Evolutionary conservation across 2,113 vertebrate species (phyloP), one percentile per base, ranked within the genome.

Genomic region (Aptenodytes patagonicus): DNA sequence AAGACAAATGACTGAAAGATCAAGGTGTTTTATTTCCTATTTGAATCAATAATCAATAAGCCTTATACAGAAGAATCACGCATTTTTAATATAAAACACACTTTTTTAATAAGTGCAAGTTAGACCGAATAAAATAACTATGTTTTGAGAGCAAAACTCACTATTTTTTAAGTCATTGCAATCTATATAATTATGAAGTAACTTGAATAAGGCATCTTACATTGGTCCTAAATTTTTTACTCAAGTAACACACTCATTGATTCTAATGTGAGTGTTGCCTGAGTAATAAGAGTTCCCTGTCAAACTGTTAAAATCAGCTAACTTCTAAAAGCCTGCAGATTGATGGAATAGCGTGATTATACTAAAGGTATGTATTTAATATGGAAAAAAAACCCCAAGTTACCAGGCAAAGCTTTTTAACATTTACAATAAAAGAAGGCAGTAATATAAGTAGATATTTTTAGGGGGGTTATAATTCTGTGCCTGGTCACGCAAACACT

Each of bases 1-100:
- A 49, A 77, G 95, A 89, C 61, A 94, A 95, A 96, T 46, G 83
- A 82, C 87, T 93, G 87, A 95, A 95, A 88, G 70, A 95, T 92
- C 71, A 88, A 83, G 88, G 83, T 96, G 84, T 88, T 97, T 96
- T 94, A 94, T 95, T 97, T 96, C 92, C 94, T 95, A 96, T 91
- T 89, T 91, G 75, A 84, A 88, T 95, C 81, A 90, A 69, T 76
- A 65, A 96, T 83, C 89, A 91, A 31, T 95, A 96, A 78, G 65
- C 62, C 64, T 80, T 76, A 81, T 49, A 73, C 42, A 61, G 1
- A 14, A 85, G 64, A 92, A 97, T 90, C 72, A 52, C 0, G 3
- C 32, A 77, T 93, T 79, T 91, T 78, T 62, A 92, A 95, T 80
- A 71, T 52, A 93, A 92, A 86, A 1, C 72, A 84, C 61, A 72